Evolutionary conservation across 2,888 invertebrate species (phyloP).

Genomic region (Troglohyphantes excavatus): DNA sequence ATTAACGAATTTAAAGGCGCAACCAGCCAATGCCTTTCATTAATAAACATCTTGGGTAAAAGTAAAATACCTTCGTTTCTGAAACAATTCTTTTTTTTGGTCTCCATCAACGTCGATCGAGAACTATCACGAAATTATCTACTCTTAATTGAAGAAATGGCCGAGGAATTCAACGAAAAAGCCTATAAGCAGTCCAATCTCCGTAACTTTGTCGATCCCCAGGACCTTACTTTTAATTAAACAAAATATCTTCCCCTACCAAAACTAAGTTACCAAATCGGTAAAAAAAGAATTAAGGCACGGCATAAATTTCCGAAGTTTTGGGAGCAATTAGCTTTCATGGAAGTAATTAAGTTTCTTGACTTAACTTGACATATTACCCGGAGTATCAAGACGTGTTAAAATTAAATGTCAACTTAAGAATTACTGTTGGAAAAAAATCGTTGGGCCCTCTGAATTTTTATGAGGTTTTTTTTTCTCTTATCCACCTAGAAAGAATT

Average conservation of each 20-base stretch:
- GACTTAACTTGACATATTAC: slow-evolving; percentile 73
- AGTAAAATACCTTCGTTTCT: slow-evolving; percentile 6
- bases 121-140: slow-evolving; percentile 51
- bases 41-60: slow-evolving; percentile 49
- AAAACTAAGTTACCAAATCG: slow-evolving; percentile 13
- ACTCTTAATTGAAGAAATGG: slow-evolving; percentile 39
- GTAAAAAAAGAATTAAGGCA: slow-evolving; percentile 11
- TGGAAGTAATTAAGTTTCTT: slow-evolving; percentile 76
- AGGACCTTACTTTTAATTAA: slow-evolving; percentile 73
- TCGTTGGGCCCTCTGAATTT: slow-evolving; percentile 26
- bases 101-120: not conserved
- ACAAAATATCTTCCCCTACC: slow-evolving; percentile 68
- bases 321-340: slow-evolving; percentile 72
- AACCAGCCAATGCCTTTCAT: slow-evolving; percentile 29
- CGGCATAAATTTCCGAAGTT: slow-evolving; percentile 57
- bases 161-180: not conserved
- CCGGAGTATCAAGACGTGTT: slow-evolving; percentile 73
- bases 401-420: slow-evolving; percentile 76
- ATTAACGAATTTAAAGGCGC: not conserved
- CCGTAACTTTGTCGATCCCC: slow-evolving; percentile 41
- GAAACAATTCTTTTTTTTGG: slow-evolving; percentile 25
- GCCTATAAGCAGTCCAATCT: slow-evolving; percentile 54
- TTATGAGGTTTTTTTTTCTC: slow-evolving; percentile 15
- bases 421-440: slow-evolving; percentile 52
- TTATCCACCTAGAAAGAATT: slow-evolving; percentile 27